Conservation (phyloP, 2,888 invertebrate genomes). For the Sphaerophoria taeniata region DNA sequence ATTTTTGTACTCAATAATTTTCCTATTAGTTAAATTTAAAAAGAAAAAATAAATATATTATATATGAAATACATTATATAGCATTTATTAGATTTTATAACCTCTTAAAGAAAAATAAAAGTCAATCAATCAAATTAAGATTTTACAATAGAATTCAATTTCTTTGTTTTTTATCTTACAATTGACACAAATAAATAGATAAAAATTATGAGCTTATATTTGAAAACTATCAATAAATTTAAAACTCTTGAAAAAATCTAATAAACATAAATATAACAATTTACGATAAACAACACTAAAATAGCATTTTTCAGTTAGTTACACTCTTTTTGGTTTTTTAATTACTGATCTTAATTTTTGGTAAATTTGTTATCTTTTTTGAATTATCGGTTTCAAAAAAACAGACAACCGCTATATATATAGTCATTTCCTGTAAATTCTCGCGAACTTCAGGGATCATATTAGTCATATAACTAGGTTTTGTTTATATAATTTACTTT, state of each 20-base stretch:
- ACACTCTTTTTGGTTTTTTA: not conserved
- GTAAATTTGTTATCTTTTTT: constrained; percentile 1
- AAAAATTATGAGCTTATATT: constrained; percentile 63
- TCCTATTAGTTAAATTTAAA: constrained; percentile 65
- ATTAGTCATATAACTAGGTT: constrained; percentile 65
- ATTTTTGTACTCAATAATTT: constrained; percentile 63
- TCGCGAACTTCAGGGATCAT: constrained; percentile 66
- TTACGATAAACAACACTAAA: constrained; percentile 50
- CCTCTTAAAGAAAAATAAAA: constrained; percentile 22
- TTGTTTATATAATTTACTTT: constrained; percentile 54
- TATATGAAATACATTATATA: constrained; percentile 63
- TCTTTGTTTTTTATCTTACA: constrained; percentile 18
- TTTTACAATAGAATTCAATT: constrained; percentile 20
- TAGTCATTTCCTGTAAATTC: constrained; percentile 71
- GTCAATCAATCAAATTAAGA: constrained; percentile 61
- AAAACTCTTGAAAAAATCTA: constrained; percentile 6
- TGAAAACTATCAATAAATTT: constrained; percentile 31
- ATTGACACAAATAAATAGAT: constrained; percentile 37
- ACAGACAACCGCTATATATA: constrained; percentile 44
- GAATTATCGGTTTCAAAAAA: constrained; percentile 50
- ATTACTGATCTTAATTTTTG: not conserved
- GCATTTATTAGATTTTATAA: constrained; percentile 72
- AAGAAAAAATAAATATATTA: constrained; percentile 28
- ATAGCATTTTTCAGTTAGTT: not conserved
- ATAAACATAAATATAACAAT: constrained; percentile 23